Evolutionary conservation across 2,797 vertebrate genomes (phyloP), one percentile per base, ranked within the genome.

Genomic region (Tapirus indicus): DNA sequence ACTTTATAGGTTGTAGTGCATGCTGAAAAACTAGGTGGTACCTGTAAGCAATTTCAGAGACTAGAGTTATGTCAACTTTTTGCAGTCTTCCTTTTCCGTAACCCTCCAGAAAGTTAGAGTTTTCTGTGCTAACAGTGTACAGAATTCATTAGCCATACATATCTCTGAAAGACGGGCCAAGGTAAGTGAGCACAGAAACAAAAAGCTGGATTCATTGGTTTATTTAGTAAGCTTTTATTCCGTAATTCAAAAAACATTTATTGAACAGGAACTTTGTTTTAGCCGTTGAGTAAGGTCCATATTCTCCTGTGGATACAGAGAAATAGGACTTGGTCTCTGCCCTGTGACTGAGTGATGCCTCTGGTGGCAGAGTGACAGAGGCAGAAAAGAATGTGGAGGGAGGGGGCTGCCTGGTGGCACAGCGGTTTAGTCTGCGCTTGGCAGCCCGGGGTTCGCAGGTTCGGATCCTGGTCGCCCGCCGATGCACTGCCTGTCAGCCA

Each of bases 301-400:
- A 21, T 7, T 92, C 27, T 84, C 38, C 47, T 88, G 54, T 6
- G 29, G 56, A 60, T 13, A 8, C n/a, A 44, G 82, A 82, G 74
- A 47, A 47, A 23, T 44, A 16, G 75, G 79, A 10, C 64, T 44
- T 74, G 66, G 41, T 32, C 29, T 66, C 60, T 80, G 58, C 44
- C 44, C 54, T 35, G 88, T 56, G 72, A 13, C 32, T 8, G 25
- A 18, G 21, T 17, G 5, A 7, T 14, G 6, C 62, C 0, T 17
- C 5, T 69, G 35, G 58, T 21, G 20, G 47, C 83, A 11, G n/a
- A 44, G 52, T 1, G 47, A 21, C 7, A 17, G 32, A 1, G 18
- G 0, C 38, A 2, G 16, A 82, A 14, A 5, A 6, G 56, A 9
- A 5, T 0, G 0, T 38, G 38, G 38, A 32, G 58, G 35, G 52